These are phyloP conservation scores for Eremophila alpestris DNA, from an alignment of 2,797 vertebrate species.

Conservation along the genomic window DNA sequence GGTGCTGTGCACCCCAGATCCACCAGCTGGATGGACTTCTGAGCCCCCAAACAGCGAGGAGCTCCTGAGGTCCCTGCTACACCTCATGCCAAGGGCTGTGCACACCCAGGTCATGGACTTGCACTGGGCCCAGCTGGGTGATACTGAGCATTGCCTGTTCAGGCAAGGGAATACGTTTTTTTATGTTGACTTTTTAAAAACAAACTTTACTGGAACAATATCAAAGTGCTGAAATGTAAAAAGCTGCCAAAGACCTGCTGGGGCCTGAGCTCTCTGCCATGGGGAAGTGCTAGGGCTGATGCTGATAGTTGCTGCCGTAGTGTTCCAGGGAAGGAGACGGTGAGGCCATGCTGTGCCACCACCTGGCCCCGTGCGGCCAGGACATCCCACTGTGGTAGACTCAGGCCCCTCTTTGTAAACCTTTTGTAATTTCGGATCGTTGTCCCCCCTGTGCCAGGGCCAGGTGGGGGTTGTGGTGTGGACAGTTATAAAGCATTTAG, in stretches of 20 bases:
- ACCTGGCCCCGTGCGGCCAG: not conserved
- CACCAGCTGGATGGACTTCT: not conserved
- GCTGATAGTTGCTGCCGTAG: not conserved
- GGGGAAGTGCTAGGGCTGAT: not conserved
- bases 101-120: rapidly evolving
- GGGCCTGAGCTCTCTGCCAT: not conserved
- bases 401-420: not conserved
- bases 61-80: not conserved
- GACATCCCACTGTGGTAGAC: not conserved
- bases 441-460: not conserved
- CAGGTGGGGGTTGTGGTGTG: rapidly evolving
- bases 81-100: rapidly evolving
- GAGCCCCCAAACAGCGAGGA: not conserved
- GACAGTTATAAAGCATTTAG: not conserved
- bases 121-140: rapidly evolving
- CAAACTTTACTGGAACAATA: not conserved
- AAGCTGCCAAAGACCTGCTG: not conserved
- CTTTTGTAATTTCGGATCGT: not conserved
- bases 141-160: not conserved
- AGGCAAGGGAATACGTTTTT: not conserved
- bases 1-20: not conserved
- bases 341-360: not conserved
- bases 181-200: not conserved
- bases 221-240: not conserved
- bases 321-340: not conserved